phyloP scores from a whole-genome alignment of 2,113 vertebrate genomes.

The Phyllostomus hastatus region DNA sequence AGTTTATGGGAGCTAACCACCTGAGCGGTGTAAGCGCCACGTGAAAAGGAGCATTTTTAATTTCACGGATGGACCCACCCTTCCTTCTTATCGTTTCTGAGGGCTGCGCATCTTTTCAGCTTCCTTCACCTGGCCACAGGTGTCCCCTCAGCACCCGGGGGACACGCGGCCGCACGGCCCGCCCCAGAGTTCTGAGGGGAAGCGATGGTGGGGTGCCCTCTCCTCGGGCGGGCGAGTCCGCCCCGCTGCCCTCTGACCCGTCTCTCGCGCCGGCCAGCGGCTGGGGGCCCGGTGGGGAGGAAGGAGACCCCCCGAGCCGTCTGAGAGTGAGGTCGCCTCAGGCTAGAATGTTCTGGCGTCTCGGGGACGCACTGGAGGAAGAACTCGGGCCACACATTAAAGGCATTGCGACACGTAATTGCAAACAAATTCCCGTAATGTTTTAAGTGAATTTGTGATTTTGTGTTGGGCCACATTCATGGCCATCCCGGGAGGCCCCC shows the following conservation, averaged over 20 bases:
- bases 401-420: too few species aligned
- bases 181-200: background rate
- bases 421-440: too few species aligned
- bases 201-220: background rate
- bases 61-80: background rate
- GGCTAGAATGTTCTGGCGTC: background rate
- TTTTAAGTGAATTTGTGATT: too few species aligned
- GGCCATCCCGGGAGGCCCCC: too few species aligned
- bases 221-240: background rate
- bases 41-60: background rate
- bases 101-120: too few species aligned
- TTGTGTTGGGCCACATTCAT: too few species aligned
- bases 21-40: background rate
- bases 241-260: background rate
- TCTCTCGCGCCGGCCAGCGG: background rate
- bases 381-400: too few species aligned
- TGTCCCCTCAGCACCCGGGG: fast-evolving
- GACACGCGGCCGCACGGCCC: background rate
- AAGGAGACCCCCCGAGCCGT: background rate
- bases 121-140: background rate
- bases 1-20: background rate
- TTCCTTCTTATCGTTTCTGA: background rate
- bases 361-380: too few species aligned
- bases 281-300: background rate
- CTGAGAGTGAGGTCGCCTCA: background rate